Base-by-base conservation (phyloP, 2,113 vertebrate genomes). In the Oryzias curvinotus region DNA sequence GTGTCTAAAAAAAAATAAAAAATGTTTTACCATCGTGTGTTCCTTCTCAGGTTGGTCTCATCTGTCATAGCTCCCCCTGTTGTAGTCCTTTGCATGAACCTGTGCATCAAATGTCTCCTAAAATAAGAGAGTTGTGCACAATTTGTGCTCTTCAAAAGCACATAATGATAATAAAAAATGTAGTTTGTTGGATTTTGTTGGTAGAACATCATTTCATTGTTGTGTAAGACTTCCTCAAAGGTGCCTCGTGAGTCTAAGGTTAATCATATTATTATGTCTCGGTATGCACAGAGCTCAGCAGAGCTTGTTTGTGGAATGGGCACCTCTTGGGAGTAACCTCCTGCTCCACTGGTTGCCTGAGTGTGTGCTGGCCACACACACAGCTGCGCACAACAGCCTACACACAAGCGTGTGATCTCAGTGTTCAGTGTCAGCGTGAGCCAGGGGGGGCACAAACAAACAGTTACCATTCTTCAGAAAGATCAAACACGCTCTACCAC, bases 381-480 rank as follows among this genome's bases (percentile, higher is more conserved):
- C 58, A 51, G 57, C 57, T 30, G 45, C 57, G 64, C 15, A 65
- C 14, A 66, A n/a, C 55, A 16, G 62, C 75, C 56, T 58, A 73
- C 78, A 75, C 75, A 80, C 57, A 52, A 41, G 57, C 45, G 69
- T 53, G 15, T 71, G 77, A 79, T 82, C 83, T 73, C 79, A 82
- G 78, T 41, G 67, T 50, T 77, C 62, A 79, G 77, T 88, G 77
- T 88, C 70, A 66, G 65, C 54, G 59, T 18, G 55, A 67, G 62
- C 44, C 71, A 55, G 74, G 56, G 72, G 21, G 66, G 75, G 77
- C 74, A 73, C 81, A 83, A 81, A 84, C 83, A 85, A 82, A 83
- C 58, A 77, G 81, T 68, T 50, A 36, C 66, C 73, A 72, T 74
- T 85, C 70, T 78, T 63, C 61, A 44, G 14, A 57, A 53, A 56